phyloP scores from a whole-genome alignment of 2,797 vertebrate species.

The Botia almorhae region DNA sequence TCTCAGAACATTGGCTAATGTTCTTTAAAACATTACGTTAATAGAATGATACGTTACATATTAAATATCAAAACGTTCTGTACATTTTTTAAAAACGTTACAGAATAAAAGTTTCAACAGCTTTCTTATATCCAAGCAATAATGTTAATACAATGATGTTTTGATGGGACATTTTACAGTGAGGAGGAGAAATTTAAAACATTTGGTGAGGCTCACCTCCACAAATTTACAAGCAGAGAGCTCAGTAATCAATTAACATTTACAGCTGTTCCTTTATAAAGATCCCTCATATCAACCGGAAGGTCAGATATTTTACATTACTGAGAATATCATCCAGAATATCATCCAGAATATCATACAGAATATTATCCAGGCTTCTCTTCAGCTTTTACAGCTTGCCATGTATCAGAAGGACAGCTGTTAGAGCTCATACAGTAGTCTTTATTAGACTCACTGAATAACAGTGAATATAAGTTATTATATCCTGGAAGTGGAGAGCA shows the following conservation, averaged over 20 bases:
- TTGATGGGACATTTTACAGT: constrained; percentile 55
- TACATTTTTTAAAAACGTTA: too few species aligned
- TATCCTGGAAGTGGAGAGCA: background rate
- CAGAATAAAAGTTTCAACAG: too few species aligned
- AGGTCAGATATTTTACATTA: constrained; percentile 8
- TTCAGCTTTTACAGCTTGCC: background rate
- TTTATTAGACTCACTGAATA: background rate
- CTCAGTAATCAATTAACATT: constrained; percentile 65
- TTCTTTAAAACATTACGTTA: too few species aligned
- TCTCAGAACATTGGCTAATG: too few species aligned
- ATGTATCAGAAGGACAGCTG: background rate
- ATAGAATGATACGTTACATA: too few species aligned
- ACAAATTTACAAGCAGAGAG: constrained; percentile 48
- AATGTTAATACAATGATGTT: too few species aligned
- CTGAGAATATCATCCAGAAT: constrained; percentile 5
- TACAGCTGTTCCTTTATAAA: constrained; percentile 52
- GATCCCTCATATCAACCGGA: constrained; percentile 33
- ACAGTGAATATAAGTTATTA: background rate
- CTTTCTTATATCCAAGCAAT: too few species aligned
- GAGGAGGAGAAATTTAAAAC: constrained; percentile 61
- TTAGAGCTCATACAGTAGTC: background rate
- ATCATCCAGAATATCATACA: constrained; percentile 18
- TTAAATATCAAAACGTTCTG: too few species aligned
- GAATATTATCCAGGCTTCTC: background rate
- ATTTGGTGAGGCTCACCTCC: constrained; percentile 55